These are phyloP conservation scores for Coregonus sp. DNA, from an alignment of 2,797 vertebrate genomes.

Conservation along the genomic window DNA sequence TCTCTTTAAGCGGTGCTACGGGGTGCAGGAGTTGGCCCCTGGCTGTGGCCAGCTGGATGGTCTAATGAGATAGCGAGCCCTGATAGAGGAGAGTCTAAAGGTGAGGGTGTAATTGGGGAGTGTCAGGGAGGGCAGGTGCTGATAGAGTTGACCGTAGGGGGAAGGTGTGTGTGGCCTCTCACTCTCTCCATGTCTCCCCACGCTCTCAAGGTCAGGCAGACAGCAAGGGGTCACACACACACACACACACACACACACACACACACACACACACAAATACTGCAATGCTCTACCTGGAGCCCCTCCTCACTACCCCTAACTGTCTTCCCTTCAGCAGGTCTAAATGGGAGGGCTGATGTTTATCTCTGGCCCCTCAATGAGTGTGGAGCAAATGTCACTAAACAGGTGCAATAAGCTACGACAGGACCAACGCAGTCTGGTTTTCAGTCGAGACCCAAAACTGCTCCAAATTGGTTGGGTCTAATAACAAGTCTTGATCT, in stretches of 20 bases:
- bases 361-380: constrained; percentile 71
- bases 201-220: constrained; percentile 39
- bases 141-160: constrained; percentile 43
- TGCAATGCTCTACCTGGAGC: not conserved
- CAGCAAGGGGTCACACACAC: not conserved
- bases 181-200: constrained; percentile 55
- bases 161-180: constrained; percentile 1
- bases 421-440: constrained; percentile 34
- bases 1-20: constrained; percentile 59
- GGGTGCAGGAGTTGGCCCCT: constrained; percentile 58
- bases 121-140: constrained; percentile 61
- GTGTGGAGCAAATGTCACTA: constrained; percentile 76
- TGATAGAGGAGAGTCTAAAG: constrained; percentile 72
- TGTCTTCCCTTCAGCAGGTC: constrained; percentile 51
- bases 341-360: constrained; percentile 73
- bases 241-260: not conserved
- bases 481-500: too few relatives aligned
- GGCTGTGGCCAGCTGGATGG: constrained; percentile 73
- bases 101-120: constrained; percentile 71
- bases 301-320: not conserved
- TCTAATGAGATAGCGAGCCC: constrained; percentile 76
- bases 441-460: not conserved
- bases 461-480: not conserved
- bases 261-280: not conserved
- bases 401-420: constrained; percentile 72